These are phyloP conservation scores for Mus musculus DNA, from an alignment of 2,113 vertebrate genomes.

Conservation along the genomic window DNA sequence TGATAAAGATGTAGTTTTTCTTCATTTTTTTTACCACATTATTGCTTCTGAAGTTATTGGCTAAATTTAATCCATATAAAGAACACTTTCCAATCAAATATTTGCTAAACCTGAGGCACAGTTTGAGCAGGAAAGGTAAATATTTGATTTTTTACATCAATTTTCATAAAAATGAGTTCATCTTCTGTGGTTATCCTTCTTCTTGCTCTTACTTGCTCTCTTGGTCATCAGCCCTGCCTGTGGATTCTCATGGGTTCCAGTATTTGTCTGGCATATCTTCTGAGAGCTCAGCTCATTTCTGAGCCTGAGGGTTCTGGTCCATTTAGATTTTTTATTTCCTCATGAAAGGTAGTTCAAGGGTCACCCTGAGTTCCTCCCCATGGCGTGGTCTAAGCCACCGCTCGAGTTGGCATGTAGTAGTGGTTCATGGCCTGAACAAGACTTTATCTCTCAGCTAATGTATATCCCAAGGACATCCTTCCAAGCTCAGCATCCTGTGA, in stretches of 20 bases:
- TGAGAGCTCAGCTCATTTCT: neutral
- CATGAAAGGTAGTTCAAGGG: neutral
- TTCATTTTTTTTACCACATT: no score
- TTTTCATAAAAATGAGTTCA: conserved; percentile 17
- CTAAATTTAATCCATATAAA: neutral
- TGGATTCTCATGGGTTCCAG: fast-evolving
- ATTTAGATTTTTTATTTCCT: neutral
- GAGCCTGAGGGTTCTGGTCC: neutral
- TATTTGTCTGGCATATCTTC: neutral
- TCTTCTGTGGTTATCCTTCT: neutral
- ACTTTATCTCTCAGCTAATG: neutral
- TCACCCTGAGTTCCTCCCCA: neutral
- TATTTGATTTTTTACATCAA: neutral
- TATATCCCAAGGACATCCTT: neutral
- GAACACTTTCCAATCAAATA: neutral
- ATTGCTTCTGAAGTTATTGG: neutral
- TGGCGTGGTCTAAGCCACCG: neutral
- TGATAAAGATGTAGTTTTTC: neutral
- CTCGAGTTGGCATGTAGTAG: neutral
- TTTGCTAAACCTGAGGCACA: neutral
- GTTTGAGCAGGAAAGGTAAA: conserved; percentile 38
- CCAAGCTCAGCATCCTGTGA: neutral
- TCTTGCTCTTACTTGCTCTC: neutral
- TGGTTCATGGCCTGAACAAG: neutral
- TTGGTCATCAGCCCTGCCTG: neutral